phyloP scores from a whole-genome alignment of 2,113 vertebrate genomes.

The Rhodinocichla rosea region DNA sequence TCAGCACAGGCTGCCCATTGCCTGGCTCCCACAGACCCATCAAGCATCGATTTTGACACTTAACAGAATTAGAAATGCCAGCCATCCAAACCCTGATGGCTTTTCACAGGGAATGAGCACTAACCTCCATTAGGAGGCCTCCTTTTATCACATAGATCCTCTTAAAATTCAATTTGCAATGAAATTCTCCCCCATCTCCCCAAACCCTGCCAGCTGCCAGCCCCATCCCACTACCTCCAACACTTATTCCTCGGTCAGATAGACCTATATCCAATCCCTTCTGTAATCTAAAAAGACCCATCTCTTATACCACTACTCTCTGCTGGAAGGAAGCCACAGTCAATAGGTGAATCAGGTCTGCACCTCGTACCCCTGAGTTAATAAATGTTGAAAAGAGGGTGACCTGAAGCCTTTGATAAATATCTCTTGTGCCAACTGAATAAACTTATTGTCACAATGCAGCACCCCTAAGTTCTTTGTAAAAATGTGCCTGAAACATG shows the following conservation, averaged over 20 bases:
- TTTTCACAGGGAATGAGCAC: slow-evolving; percentile 43
- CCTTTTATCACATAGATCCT: slow-evolving; percentile 46
- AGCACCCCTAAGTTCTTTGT: not conserved
- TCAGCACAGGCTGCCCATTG: slow-evolving; percentile 46
- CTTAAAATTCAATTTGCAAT: slow-evolving; percentile 52
- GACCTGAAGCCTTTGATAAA: not conserved
- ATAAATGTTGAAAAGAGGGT: slow-evolving; percentile 13
- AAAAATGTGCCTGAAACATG: not conserved
- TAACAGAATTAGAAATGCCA: slow-evolving; percentile 65
- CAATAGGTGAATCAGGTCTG: slow-evolving; percentile 22
- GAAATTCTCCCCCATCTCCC: slow-evolving; percentile 15
- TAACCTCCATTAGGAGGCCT: slow-evolving; percentile 52
- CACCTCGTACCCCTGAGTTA: not conserved
- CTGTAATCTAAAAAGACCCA: not conserved
- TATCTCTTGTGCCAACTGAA: not conserved
- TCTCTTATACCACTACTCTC: not conserved
- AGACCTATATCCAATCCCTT: not conserved
- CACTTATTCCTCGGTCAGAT: not conserved
- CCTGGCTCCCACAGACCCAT: slow-evolving; percentile 34
- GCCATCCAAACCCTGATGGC: slow-evolving; percentile 16
- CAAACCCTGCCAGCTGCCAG: slow-evolving; percentile 23
- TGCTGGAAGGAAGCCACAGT: slow-evolving; percentile 1
- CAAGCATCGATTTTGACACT: slow-evolving; percentile 61
- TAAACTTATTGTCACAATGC: not conserved
- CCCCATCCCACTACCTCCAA: not conserved